Base-by-base conservation (phyloP, 2,113 vertebrate genomes). In the Neolamprologus devosi region DNA sequence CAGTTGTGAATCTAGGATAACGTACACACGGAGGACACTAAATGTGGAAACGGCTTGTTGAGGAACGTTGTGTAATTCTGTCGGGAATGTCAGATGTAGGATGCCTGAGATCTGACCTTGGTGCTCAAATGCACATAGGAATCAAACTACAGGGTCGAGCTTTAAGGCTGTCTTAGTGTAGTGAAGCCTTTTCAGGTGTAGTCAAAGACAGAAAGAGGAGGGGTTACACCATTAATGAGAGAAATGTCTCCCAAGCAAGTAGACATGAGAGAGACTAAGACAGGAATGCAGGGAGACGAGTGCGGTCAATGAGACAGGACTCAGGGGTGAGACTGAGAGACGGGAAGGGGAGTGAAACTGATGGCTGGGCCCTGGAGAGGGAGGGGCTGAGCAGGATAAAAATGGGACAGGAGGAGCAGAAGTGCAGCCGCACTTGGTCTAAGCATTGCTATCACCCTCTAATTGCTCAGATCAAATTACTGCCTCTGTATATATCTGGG, bases 391-490 rank as follows among this genome's bases (percentile, higher is more conserved):
- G 70, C 42, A 28, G 78, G 85, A 88, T 70, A 17, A 63, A 91
- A 86, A 86, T 37, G 60, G 81, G 89, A 75, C 51, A 16, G 26
- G 37, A 57, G 81, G 37, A 92, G 86, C 87, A 45, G 78, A 81
- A 85, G 84, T 54, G 82, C 65, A 33, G 80, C 28, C 68, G 0
- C 80, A 42, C 82, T 82, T 68, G 26, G 83, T 86, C 82, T 89
- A n/a, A 83, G 54, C 28, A 5, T 57, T 81, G 28, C 90, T 75
- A 60, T 89, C 85, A 88, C 65, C 87, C 83, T 86, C 80, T 93
- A 93, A 93, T 92, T 94, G 90, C 90, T 85, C 57, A 60, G 82
- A 89, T 93, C 82, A 89, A 88, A 91, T 87, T 89, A 88, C 85
- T 90, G 88, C 82, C 68, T 86, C 33, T 82, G 80, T 88, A 80